Evolutionary conservation across 1,140 invertebrate genomes (phyloP), one percentile per base, ranked within the genome.

Genomic region (Popillia japonica): DNA sequence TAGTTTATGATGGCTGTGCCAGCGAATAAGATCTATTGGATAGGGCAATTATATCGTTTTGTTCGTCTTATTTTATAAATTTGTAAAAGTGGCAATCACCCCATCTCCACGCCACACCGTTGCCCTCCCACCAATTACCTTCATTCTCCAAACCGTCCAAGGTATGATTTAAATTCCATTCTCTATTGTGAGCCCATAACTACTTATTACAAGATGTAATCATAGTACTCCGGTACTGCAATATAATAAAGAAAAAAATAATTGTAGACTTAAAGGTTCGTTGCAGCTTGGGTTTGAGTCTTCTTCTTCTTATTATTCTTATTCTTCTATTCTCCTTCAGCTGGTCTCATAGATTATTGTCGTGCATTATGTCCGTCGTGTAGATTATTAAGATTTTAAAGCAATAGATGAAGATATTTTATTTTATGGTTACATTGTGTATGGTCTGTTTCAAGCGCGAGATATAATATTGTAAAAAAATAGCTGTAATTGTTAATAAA

Each of bases 51-150:
- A 76, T 27, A 55, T 27, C 8, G 48, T 44, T 42, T 76, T 76
- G 75, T 76, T 10, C 42, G 44, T 76, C 42, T 76, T 55, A 55
- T 76, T 76, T 76, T 42, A 76, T 76, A 76, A 76, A 76, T 68
- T 34, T 68, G 61, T 76, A 76, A 76, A 76, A 76, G 75, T 76
- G 75, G 75, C 75, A 76, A 76, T 76, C 75, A 55, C 42, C 75
- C 75, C 23, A 76, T 76, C 75, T 76, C 75, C 22, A 55, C 27
- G 44, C 44, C 27, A 55, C 41, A 55, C 27, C 44, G 75, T 59
- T 68, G 68, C 78, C 81, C 81, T 80, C 81, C 81, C 76, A 81
- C 78, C 81, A 82, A 80, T 82, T 82, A 82, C 76, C 79, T 82
- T 82, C 79, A 80, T 80, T 81, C 80, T 78, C 80, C 40, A 76